Evolutionary conservation across 2,888 invertebrate genomes (phyloP), one percentile per base, ranked within the genome.

Genomic region (Hydrotaea diabolus): DNA sequence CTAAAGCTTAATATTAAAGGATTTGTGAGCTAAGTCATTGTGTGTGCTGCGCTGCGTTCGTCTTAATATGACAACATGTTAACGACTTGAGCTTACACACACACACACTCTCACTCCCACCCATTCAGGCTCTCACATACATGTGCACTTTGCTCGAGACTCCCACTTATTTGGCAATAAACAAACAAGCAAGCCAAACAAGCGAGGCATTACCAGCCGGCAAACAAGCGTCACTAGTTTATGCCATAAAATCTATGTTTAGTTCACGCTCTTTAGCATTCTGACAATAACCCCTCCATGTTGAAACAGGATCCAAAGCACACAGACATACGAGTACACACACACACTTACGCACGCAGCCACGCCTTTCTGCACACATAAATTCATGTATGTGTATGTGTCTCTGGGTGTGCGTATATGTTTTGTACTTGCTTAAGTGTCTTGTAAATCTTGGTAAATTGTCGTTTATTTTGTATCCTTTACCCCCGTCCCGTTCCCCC

Each of bases 41-140:
- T 13, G 2, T 17, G 19, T 73, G 21, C 11, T 2, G 19, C 23
- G 19, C 11, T 2, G 21, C n/a, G 53, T 55, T 55, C 26, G n/a
- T 74, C 15, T 74, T 77, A 77, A 74, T 77, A 57, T 71, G 77
- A 83, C 83, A 83, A 83, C 77, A 83, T 83, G 77, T 80, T 83
- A 83, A 83, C 77, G 74, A 83, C 69, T 62, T 74, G 23, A 80
- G 80, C 80, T 83, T 74, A 31, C 26, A 73, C 39, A 39, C 39
- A 11, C 39, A 39, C 39, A 39, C 39, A 39, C 39, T 1, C 39
- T 39, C 39, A 39, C 39, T 8, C 2, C 1, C 13, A 13, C 39
- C 77, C 31, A 72, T 46, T 66, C 72, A 53, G 55, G 77, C 77
- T 74, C 72, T 43, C 57, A 77, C 77, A 77, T 77, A 77, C 77